Base-by-base conservation (phyloP, 2,888 invertebrate species). In the Villa cingulata region DNA sequence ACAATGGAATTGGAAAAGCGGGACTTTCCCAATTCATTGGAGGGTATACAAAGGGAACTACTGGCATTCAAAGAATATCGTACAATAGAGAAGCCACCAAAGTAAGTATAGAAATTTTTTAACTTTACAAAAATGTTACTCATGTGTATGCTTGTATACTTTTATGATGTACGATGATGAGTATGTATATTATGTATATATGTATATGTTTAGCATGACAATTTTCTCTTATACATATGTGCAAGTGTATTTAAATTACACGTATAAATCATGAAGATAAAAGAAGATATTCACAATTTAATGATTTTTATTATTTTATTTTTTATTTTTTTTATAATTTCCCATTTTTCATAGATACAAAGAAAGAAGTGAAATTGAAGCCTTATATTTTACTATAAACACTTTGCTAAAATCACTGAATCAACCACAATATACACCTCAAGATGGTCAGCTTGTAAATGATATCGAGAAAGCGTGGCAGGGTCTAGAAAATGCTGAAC, bases 391-490 rank as follows among this genome's bases (percentile, higher is more conserved):
- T 70, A 86, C 91, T 64, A 94, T 98, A 58, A 97, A 97, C 70
- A 94, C 95, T 0, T 83, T 90, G 68, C 75, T 95, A 57, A 96
- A 95, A 69, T 89, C 94, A n/a, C 71, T 96, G 55, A 85, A 90
- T 55, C 90, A 90, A 56, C 88, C 88, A 16, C 77, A 83, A 16
- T 92, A 88, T 69, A 77, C 76, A 7, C 90, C 91, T 1, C 79
- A 83, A 34, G 91, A 94, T 60, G 94, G 96, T 0, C 86, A 89
- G 65, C 74, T 90, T 59, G 84, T 97, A 1, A 90, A 95, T 60
- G 96, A 97, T 69, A 82, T 98, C 58, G 95, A 98, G 71, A 77
- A 87, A 48, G 88, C 90, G 29, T 98, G 98, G 98, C 84, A 87
- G 59, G 74, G 78, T 49, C 72, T 98, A 45, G 96, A 98, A 70